Conservation (phyloP, 2,888 invertebrate genomes). For the Oligia latruncula region DNA sequence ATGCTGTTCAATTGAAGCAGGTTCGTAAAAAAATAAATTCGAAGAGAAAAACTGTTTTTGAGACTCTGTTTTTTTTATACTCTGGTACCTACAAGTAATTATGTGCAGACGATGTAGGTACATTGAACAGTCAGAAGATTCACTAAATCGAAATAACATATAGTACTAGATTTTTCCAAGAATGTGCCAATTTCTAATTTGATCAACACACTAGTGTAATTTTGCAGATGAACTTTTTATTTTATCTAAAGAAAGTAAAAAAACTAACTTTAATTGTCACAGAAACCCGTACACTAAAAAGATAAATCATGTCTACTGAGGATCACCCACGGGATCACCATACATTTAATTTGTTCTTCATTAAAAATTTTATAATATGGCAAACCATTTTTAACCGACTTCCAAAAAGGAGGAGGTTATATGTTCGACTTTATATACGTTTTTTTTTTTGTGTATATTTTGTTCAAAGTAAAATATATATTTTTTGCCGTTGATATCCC, state of each 20-base stretch:
- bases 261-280: background rate
- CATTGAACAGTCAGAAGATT: background rate
- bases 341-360: background rate
- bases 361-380: background rate
- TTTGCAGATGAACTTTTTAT: background rate
- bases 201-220: background rate
- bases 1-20: constrained; percentile 83
- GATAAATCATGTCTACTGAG: background rate
- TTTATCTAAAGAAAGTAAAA: background rate
- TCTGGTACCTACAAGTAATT: background rate
- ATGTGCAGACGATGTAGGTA: too few species aligned
- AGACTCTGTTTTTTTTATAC: background rate
- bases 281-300: background rate
- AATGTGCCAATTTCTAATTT: background rate
- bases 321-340: background rate
- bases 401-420: too few species aligned
- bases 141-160: background rate
- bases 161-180: background rate
- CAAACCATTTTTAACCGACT: background rate
- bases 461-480: too few species aligned
- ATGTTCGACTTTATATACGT: too few species aligned
- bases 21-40: constrained; percentile 61
- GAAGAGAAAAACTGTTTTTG: background rate
- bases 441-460: too few species aligned
- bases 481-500: too few species aligned